A percentile compares a stretch with the other conserved stretches of the same genome.
These are phyloP conservation scores for Phalloptychus januarius DNA, from an alignment of 2,797 vertebrate genomes.

Conservation along the genomic window DNA sequence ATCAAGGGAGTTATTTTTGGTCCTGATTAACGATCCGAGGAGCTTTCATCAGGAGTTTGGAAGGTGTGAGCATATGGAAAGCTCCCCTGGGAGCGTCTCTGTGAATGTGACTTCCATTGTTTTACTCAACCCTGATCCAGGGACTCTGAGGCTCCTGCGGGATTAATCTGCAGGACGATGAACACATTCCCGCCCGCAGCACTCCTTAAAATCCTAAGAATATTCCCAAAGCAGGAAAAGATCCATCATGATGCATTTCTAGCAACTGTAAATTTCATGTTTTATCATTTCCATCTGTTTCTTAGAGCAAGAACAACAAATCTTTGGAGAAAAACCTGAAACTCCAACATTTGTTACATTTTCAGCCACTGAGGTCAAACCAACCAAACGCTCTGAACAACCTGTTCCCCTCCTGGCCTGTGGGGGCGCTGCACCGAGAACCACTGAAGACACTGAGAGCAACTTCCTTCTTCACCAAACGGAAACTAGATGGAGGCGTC, in stretches of 20 bases:
- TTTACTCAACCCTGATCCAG: neutral
- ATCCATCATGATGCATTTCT: neutral
- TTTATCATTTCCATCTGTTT: conserved; percentile 2
- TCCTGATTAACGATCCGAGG: conserved; percentile 53
- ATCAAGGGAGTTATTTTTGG: conserved; percentile 72
- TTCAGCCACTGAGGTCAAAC: neutral
- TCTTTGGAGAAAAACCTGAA: neutral
- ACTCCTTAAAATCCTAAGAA: neutral
- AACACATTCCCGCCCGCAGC: neutral
- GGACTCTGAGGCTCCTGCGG: neutral
- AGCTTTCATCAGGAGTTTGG: conserved; percentile 61
- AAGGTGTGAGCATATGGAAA: conserved; percentile 52
- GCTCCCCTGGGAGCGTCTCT: conserved; percentile 46
- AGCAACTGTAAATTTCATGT: neutral
- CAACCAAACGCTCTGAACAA: neutral
- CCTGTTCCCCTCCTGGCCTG: neutral
- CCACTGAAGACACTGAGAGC: no score
- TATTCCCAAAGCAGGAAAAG: neutral
- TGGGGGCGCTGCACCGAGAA: neutral
- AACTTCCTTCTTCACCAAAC: no score
- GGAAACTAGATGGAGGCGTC: no score
- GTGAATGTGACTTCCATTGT: conserved; percentile 1
- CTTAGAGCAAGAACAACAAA: neutral
- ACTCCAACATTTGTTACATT: no score
- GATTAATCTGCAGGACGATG: neutral